Conservation (phyloP, 2,888 invertebrate genomes). For the Caenorhabditis sinica region DNA sequence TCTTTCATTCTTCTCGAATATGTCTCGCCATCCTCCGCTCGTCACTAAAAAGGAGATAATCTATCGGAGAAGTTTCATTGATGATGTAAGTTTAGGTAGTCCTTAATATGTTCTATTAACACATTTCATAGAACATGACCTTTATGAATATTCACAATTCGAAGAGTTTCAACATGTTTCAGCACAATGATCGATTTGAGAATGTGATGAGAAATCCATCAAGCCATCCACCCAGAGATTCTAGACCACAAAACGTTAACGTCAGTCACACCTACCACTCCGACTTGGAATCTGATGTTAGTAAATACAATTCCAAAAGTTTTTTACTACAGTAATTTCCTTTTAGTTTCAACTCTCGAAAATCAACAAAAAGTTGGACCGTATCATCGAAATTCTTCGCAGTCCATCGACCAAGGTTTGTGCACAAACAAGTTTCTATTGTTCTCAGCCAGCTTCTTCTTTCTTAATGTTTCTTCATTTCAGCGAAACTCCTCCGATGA, state of each 20-base stretch:
- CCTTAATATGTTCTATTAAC: background rate
- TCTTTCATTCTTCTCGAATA: constrained; percentile 8
- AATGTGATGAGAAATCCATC: constrained; percentile 43
- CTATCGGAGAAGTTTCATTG: constrained; percentile 60
- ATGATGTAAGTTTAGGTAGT: constrained; percentile 44
- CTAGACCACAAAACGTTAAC: constrained; percentile 27
- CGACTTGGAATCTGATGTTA: constrained; percentile 40
- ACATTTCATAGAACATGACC: too few relatives aligned
- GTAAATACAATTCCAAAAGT: background rate
- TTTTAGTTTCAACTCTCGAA: constrained; percentile 54
- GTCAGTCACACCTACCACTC: constrained; percentile 42
- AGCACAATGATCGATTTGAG: constrained; percentile 62
- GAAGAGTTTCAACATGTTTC: constrained; percentile 12
- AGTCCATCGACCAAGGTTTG: constrained; percentile 54
- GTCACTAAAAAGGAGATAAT: constrained; percentile 63
- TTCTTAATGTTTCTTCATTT: constrained; percentile 32
- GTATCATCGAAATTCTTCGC: constrained; percentile 49
- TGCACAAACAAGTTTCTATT: constrained; percentile 21
- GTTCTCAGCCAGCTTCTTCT: background rate
- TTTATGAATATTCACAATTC: too few relatives aligned
- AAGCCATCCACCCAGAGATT: background rate
- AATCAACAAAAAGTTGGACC: constrained; percentile 60
- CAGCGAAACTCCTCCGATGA: constrained; percentile 42
- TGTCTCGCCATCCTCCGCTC: constrained; percentile 58
- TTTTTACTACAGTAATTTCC: background rate